phyloP scores from a whole-genome alignment of 92 coral and sea anemone genomes.

The Epizoanthus scotinus region DNA sequence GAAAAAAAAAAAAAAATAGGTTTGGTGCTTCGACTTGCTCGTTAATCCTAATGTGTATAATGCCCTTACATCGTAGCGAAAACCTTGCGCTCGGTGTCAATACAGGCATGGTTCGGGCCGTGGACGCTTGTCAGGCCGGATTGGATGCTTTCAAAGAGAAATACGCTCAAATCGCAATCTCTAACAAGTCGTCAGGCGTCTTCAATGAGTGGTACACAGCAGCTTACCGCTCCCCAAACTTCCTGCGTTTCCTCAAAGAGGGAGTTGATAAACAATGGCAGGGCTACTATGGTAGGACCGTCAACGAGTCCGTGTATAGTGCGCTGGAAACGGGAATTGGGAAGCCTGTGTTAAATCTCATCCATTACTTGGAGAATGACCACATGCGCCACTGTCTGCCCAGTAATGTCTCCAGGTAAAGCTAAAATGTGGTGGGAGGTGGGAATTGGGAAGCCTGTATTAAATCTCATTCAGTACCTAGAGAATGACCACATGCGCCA shows the following conservation, averaged over 20 bases:
- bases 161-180: conserved; percentile 46
- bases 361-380: conserved; percentile 73
- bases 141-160: conserved; percentile 76
- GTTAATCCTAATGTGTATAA: too few relatives aligned
- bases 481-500: conserved; percentile 87
- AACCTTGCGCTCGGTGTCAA: conserved; percentile 83
- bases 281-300: conserved; percentile 50
- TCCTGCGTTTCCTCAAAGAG: conserved; percentile 45
- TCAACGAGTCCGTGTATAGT: conserved; percentile 49
- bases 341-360: conserved; percentile 75
- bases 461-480: conserved; percentile 72
- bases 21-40: too few relatives aligned
- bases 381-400: conserved; percentile 91
- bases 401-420: conserved; percentile 59
- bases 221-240: conserved; percentile 41
- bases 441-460: conserved; percentile 84
- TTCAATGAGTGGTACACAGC: conserved; percentile 68
- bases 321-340: conserved; percentile 86
- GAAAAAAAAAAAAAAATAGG: too few relatives aligned
- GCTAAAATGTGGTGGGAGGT: not conserved
- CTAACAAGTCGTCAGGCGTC: conserved; percentile 60
- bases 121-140: conserved; percentile 83
- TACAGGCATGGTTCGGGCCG: conserved; percentile 90
- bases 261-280: conserved; percentile 68
- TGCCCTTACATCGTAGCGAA: conserved; percentile 45